Evolutionary conservation across 1,140 invertebrate genomes (phyloP).

Genomic region (Nixonia krombeini): DNA sequence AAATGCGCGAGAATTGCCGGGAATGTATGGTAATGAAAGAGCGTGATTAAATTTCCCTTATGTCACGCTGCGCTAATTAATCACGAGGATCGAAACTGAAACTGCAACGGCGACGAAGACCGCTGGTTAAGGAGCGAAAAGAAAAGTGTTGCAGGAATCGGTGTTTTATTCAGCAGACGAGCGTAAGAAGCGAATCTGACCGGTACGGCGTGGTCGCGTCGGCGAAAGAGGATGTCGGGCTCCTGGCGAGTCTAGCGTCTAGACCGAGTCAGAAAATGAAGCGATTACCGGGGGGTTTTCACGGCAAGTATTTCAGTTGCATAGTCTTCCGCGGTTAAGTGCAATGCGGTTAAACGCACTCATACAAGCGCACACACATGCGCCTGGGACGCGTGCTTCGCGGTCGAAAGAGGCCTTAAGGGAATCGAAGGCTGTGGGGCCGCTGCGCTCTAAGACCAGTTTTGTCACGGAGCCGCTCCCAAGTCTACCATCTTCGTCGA

Average conservation of each 20-base stretch:
- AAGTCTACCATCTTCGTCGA: slow-evolving; percentile 41
- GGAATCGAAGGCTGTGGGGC: slow-evolving; percentile 32
- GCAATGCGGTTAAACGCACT: slow-evolving; percentile 33
- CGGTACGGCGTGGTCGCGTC: no score
- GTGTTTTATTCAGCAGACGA: slow-evolving; percentile 26
- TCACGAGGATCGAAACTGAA: background rate
- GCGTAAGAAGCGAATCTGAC: slow-evolving; percentile 14
- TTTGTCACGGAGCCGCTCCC: slow-evolving; percentile 57
- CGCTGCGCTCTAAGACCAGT: slow-evolving; percentile 47
- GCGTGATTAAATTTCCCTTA: no score
- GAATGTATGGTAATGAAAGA: background rate
- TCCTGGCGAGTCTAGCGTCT: slow-evolving; percentile 13
- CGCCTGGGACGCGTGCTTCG: slow-evolving; percentile 36
- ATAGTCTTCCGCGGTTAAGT: slow-evolving; percentile 31
- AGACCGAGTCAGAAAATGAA: no score
- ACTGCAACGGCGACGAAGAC: no score
- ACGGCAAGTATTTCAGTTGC: slow-evolving; percentile 33
- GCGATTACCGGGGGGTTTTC: slow-evolving; percentile 39
- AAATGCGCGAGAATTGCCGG: slow-evolving; percentile 4
- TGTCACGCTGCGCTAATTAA: no score
- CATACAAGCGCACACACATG: slow-evolving; percentile 29
- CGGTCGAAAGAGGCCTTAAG: slow-evolving; percentile 36
- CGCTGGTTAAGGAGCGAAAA: no score
- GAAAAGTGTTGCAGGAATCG: background rate
- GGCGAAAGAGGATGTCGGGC: slow-evolving; percentile 13